phyloP scores from a whole-genome alignment of 2,797 vertebrate species.

The Sebastes jordani region DNA sequence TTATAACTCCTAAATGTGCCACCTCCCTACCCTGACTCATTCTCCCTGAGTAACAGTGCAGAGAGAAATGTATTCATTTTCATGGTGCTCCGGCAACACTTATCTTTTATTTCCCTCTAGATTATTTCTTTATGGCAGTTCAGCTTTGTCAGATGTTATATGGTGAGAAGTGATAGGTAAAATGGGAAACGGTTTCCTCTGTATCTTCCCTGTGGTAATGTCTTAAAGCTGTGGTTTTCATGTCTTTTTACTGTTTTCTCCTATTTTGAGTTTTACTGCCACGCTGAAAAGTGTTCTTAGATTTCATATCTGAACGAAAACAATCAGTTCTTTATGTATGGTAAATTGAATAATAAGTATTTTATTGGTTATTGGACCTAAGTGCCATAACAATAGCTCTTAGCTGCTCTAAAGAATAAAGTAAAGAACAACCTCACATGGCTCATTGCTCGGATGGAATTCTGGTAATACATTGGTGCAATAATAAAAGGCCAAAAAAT shows the following conservation, averaged over 20 bases:
- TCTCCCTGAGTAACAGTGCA: conserved; percentile 59
- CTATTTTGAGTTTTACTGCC: conserved; percentile 1
- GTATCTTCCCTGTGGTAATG: conserved; percentile 39
- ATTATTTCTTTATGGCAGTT: conserved; percentile 65
- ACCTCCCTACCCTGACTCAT: conserved; percentile 57
- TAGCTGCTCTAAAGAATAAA: conserved; percentile 6
- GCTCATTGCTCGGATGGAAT: conserved; percentile 14
- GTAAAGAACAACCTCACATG: neutral
- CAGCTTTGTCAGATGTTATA: conserved; percentile 55
- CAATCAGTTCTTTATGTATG: neutral
- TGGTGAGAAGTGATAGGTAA: conserved; percentile 42
- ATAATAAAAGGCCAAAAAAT: conserved; percentile 31
- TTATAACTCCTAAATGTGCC: conserved; percentile 73
- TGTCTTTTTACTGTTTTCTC: conserved; percentile 20
- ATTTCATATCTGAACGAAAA: conserved; percentile 19
- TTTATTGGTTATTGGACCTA: conserved; percentile 21
- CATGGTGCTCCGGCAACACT: conserved; percentile 50
- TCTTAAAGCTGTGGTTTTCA: conserved; percentile 42
- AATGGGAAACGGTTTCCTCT: conserved; percentile 23
- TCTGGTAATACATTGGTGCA: conserved; percentile 33
- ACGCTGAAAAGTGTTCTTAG: conserved; percentile 19
- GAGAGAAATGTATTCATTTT: conserved; percentile 63
- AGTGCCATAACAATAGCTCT: conserved; percentile 7
- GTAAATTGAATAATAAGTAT: conserved; percentile 35
- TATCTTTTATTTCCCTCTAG: conserved; percentile 71